Base-by-base conservation (phyloP, 1,140 invertebrate genomes). In the Drosophila baimaii region DNA sequence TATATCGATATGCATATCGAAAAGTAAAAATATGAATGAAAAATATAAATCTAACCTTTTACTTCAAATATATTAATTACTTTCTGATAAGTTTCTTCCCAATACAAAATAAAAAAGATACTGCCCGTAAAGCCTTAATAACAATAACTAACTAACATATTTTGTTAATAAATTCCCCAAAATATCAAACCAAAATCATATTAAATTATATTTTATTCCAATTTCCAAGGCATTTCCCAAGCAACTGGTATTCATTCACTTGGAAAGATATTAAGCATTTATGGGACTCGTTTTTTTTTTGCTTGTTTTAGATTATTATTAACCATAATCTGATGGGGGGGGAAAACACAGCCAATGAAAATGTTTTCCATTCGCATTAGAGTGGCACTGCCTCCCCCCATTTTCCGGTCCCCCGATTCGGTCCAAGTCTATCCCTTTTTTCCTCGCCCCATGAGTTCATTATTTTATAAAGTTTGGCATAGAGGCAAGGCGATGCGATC, bases 401-500 rank as follows among this genome's bases (percentile, higher is more conserved):
- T 64, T 44, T 49, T 65, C 25, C 64, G 46, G 25, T 15, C 3
- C 31, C 25, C 25, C 25, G 19, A n/a, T n/a, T n/a, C n/a, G n/a
- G 15, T 17, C 19, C 54, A 37, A 29, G 25, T n/a, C 29, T 31
- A 23, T 15, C 54, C 59, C 33, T n/a, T 17, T 13, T 57, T 41
- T n/a, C n/a, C n/a, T n/a, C 17, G 37, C 52, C 17, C 6, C 15
- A 15, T 12, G 39, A 69, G 66, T 70, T 70, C 49, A 70, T 70
- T 70, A 69, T 70, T 70, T 44, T 70, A 31, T 37, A 56, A 71
- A 70, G 64, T 71, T 71, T 71, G 29, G 61, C 43, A 66, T 70
- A 57, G 68, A 15, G 33, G 2, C 21, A 47, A 47, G 21, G 21
- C 46, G 46, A 56, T 46, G 17, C 39, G 35, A 17, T 44, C 17